Evolutionary conservation across 2,888 invertebrate genomes (phyloP).

Genomic region (Polydrusus tereticollis): DNA sequence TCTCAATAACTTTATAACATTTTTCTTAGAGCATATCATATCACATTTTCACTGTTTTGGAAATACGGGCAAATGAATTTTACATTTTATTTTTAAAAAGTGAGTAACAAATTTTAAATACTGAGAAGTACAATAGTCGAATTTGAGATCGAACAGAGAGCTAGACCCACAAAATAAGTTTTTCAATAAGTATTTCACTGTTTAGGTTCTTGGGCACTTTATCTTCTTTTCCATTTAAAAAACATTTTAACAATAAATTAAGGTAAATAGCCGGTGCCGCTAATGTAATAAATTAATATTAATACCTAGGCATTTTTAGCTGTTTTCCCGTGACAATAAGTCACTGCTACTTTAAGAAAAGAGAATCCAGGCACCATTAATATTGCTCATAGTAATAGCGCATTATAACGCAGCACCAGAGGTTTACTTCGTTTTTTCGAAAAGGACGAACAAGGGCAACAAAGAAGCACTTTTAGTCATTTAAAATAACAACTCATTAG

Average conservation of each 20-base stretch:
- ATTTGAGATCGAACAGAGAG: too few species aligned
- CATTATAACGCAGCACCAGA: conserved; percentile 4
- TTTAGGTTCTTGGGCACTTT: not conserved
- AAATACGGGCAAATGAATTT: too few species aligned
- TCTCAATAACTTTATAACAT: too few species aligned
- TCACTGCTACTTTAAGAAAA: conserved; percentile 17
- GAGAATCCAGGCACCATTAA: conserved; percentile 24
- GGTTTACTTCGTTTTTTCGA: conserved; percentile 3
- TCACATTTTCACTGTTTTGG: too few species aligned
- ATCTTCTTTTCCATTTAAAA: not conserved
- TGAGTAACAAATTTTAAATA: too few species aligned
- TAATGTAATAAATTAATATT: conserved; percentile 19
- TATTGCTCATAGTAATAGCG: conserved; percentile 23
- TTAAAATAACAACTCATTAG: not conserved
- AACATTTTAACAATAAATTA: conserved; percentile 11
- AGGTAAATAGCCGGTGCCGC: not conserved
- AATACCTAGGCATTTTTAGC: conserved; percentile 2
- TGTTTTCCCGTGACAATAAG: conserved; percentile 6
- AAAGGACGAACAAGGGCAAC: not conserved
- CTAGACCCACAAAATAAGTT: too few species aligned
- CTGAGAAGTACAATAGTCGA: too few species aligned
- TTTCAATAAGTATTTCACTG: too few species aligned
- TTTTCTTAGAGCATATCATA: too few species aligned
- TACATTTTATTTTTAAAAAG: too few species aligned
- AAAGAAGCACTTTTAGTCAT: not conserved